These are phyloP conservation scores for Labeo rohita DNA, from an alignment of 2,113 vertebrate genomes.

Conservation along the genomic window DNA sequence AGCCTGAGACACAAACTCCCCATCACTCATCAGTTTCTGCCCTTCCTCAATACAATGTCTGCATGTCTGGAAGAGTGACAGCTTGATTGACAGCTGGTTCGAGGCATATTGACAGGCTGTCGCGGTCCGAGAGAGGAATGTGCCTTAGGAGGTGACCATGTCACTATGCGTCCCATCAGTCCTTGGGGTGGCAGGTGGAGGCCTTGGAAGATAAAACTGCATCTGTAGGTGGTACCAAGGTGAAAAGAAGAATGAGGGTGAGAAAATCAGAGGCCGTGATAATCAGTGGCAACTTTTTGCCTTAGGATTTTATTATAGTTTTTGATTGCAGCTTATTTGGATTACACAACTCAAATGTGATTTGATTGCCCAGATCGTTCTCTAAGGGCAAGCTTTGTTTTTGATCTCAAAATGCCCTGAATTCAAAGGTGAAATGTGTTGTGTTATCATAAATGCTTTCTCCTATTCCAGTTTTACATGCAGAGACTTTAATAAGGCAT, in stretches of 20 bases:
- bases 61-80: slow-evolving; percentile 31
- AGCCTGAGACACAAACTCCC: background rate
- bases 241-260: background rate
- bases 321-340: slow-evolving; percentile 2
- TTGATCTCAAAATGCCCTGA: background rate
- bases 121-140: slow-evolving; percentile 19
- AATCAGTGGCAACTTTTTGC: background rate
- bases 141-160: slow-evolving; percentile 41
- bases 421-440: background rate
- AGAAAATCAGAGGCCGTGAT: background rate
- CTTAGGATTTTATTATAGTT: slow-evolving; percentile 1
- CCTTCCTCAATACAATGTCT: slow-evolving; percentile 1
- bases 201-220: slow-evolving; percentile 2
- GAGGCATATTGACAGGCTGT: slow-evolving; percentile 53
- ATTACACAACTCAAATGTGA: background rate
- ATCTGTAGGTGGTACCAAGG: background rate
- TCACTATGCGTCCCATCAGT: slow-evolving; percentile 48
- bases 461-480: background rate
- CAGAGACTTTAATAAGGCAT: background rate
- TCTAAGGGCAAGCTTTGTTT: slow-evolving; percentile 5
- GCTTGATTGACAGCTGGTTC: slow-evolving; percentile 51
- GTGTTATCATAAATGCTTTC: background rate
- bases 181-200: slow-evolving; percentile 13
- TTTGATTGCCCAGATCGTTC: slow-evolving; percentile 16
- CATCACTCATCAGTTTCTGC: background rate